Base-by-base conservation (phyloP, 1,140 invertebrate species). In the Ericerus pela region DNA sequence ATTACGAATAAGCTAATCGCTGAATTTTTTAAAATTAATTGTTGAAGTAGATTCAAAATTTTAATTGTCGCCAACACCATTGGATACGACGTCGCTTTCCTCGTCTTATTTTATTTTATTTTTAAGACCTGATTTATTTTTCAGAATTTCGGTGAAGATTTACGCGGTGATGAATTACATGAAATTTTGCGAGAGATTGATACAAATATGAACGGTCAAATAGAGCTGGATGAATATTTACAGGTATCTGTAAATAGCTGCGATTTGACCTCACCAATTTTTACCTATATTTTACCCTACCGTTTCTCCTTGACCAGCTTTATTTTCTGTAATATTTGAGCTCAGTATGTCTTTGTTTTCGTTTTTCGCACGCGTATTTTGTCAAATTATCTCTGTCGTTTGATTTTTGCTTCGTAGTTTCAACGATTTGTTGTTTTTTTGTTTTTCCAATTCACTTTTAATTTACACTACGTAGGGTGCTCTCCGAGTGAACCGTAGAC, bases 151-250 rank as follows among this genome's bases (percentile, higher is more conserved):
- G 91, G 89, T 63, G 91, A 96, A 70, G 79, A 89, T 63, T 83
- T 98, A 58, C 81, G 86, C 57, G 94, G 96, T 53, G 88, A 96
- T 71, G 85, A 95, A 72, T 77, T 99, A 63, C 96, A 98, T 73
- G 91, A 96, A 71, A 94, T 99, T 68, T 79, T 99, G 58, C 82
- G 78, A 69, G 95, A 99, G 79, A 96, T 98, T 67, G 96, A 99
- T 77, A 85, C 95, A 65, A 98, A 97, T 74, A 93, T 93, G 80
- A 99, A 99, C 75, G 96, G 96, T 65, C 90, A 97, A 77, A 90
- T 99, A 66, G 95, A 99, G 72, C 78, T 98, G 66, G 91, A 95
- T 68, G 95, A 99, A 75, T 99, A 96, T 73, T 77, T 99, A 68
- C 92, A 97, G 88, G 94, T 97, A 79, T n/a, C 68, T 57, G 41